Evolutionary conservation across 2,797 vertebrate species (phyloP).

Genomic region (Galago senegalensis): DNA sequence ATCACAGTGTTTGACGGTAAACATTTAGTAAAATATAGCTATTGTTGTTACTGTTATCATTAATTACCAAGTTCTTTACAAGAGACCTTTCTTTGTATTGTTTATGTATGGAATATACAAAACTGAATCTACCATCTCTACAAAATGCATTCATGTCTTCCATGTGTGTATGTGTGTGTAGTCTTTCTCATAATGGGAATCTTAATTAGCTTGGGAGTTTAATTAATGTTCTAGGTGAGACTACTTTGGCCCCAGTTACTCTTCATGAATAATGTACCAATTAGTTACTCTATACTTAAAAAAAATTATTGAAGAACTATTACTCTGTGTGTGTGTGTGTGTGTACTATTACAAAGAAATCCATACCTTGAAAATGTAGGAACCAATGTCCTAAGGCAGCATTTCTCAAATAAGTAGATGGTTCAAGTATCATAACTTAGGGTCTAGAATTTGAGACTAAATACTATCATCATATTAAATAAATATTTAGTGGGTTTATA

Average conservation of each 20-base stretch:
- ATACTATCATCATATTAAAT: conserved; percentile 18
- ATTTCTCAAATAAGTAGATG: conserved; percentile 50
- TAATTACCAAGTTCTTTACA: conserved; percentile 50
- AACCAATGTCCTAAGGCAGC: not conserved
- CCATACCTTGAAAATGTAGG: conserved; percentile 30
- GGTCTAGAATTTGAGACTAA: not conserved
- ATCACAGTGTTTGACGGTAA: conserved; percentile 49
- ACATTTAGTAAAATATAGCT: conserved; percentile 46
- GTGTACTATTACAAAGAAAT: conserved; percentile 16
- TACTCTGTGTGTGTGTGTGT: not conserved
- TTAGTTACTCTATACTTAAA: not conserved
- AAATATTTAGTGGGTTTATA: not conserved
- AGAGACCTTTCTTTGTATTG: conserved; percentile 5
- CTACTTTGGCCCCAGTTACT: conserved; percentile 12
- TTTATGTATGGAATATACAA: conserved; percentile 42
- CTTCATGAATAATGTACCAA: conserved; percentile 27
- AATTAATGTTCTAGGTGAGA: not conserved
- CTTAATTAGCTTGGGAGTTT: not conserved
- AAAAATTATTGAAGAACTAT: not conserved
- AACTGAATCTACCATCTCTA: conserved; percentile 56
- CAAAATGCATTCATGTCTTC: not conserved
- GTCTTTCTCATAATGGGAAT: conserved; percentile 39
- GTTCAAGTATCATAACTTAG: conserved; percentile 36
- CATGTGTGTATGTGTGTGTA: not conserved
- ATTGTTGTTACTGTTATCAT: not conserved